Conservation (phyloP, 2,113 vertebrate genomes). For the Uropsilus gracilis region DNA sequence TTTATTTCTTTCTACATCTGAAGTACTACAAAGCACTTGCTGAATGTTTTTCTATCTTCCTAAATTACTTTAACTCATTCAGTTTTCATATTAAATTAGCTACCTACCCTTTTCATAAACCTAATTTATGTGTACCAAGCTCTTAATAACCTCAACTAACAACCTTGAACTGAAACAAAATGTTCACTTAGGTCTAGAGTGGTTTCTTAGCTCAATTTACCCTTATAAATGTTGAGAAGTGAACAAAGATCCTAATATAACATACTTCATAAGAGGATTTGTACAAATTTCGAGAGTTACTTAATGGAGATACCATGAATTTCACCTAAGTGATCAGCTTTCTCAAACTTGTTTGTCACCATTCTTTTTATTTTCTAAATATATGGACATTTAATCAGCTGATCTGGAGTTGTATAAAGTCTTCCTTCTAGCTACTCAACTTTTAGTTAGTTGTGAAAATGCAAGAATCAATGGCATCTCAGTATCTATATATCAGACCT, state of each 20-base stretch:
- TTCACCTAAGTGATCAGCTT: neutral
- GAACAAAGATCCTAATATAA: neutral
- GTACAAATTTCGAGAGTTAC: neutral
- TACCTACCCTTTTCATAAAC: neutral
- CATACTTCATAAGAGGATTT: neutral
- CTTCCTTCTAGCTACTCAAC: neutral
- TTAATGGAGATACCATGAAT: neutral
- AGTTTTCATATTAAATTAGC: neutral
- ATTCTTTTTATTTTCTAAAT: neutral
- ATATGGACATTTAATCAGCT: neutral
- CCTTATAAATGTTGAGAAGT: neutral
- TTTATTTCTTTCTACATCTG: neutral
- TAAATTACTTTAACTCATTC: neutral
- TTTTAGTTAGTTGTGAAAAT: neutral
- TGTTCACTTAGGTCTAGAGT: neutral
- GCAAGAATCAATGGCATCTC: neutral
- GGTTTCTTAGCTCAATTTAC: neutral
- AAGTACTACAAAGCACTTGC: neutral
- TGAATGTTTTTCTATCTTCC: neutral
- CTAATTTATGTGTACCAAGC: neutral
- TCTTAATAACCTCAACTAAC: neutral
- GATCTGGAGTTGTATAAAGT: neutral
- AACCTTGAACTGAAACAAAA: neutral
- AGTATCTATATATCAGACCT: neutral
- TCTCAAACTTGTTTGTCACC: neutral